phyloP scores from a whole-genome alignment of 1,140 invertebrate genomes.

The Spodoptera litura region DNA sequence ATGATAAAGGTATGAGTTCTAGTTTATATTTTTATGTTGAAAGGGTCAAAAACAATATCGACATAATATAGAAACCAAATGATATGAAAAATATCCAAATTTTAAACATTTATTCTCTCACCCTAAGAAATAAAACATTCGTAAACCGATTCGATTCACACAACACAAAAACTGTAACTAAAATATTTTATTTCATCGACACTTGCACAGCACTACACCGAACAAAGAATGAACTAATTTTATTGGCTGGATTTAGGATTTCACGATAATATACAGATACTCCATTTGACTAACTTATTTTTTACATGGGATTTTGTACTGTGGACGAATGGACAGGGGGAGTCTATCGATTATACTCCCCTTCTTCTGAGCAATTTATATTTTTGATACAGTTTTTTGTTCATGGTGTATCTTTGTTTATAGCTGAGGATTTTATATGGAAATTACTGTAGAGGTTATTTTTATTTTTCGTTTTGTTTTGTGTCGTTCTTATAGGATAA shows the following conservation, averaged over 20 bases:
- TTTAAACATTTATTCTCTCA: too few species aligned
- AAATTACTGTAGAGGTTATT: not conserved
- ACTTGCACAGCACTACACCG: constrained; percentile 58
- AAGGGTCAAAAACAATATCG: too few species aligned
- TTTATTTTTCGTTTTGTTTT: not conserved
- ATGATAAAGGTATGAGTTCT: too few species aligned
- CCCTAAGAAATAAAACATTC: too few species aligned
- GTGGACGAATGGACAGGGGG: constrained; percentile 29
- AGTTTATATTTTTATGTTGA: too few species aligned
- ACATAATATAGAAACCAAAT: too few species aligned
- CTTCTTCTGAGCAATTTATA: not conserved
- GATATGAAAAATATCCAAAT: too few species aligned
- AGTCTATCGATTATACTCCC: constrained; percentile 13
- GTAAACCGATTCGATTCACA: too few species aligned
- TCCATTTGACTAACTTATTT: constrained; percentile 58
- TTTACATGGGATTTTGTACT: constrained; percentile 55
- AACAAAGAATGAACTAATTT: constrained; percentile 76
- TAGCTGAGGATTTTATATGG: not conserved
- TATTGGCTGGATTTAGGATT: constrained; percentile 78
- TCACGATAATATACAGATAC: constrained; percentile 75
- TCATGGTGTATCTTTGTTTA: not conserved
- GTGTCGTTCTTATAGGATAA: not conserved
- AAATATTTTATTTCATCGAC: constrained; percentile 48
- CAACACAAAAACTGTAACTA: too few species aligned
- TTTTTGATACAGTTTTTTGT: not conserved